phyloP scores from a whole-genome alignment of 1,140 invertebrate species.

The Caenorhabditis briggsae region DNA sequence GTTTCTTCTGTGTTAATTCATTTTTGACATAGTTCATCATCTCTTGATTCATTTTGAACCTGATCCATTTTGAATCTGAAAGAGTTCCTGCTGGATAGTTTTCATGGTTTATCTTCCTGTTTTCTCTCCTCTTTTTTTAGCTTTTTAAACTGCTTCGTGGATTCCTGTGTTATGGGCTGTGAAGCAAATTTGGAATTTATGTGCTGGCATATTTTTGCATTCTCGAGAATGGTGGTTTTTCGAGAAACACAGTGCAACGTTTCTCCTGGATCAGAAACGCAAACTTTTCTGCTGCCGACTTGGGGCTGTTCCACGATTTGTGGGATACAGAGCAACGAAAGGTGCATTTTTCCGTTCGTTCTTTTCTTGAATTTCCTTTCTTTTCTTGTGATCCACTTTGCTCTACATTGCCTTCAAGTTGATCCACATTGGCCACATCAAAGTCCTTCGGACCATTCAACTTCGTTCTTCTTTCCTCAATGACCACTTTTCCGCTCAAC shows the following conservation, averaged over 20 bases:
- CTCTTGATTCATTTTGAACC: too few species aligned
- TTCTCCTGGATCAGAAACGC: background rate
- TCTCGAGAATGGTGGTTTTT: background rate
- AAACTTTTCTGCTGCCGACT: background rate
- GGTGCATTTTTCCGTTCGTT: background rate
- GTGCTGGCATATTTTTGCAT: background rate
- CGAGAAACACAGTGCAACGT: background rate
- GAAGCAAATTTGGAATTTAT: background rate
- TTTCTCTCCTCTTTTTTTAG: too few species aligned
- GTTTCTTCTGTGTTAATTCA: too few species aligned
- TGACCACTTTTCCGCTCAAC: background rate
- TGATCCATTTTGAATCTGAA: too few species aligned
- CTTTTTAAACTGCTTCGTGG: too few species aligned
- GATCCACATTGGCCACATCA: background rate
- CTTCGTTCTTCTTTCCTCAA: background rate
- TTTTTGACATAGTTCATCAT: too few species aligned
- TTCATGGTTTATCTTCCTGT: too few species aligned
- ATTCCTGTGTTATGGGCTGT: too few species aligned
- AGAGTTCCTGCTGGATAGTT: too few species aligned
- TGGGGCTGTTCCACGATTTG: background rate
- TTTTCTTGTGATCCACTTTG: background rate
- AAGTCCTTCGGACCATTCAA: background rate
- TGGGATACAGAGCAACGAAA: background rate
- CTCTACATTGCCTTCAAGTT: background rate
- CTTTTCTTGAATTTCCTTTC: background rate